Evolutionary conservation across 2,113 vertebrate species (phyloP), one percentile per base, ranked within the genome.

Genomic region (Dendropsophus ebraccatus): DNA sequence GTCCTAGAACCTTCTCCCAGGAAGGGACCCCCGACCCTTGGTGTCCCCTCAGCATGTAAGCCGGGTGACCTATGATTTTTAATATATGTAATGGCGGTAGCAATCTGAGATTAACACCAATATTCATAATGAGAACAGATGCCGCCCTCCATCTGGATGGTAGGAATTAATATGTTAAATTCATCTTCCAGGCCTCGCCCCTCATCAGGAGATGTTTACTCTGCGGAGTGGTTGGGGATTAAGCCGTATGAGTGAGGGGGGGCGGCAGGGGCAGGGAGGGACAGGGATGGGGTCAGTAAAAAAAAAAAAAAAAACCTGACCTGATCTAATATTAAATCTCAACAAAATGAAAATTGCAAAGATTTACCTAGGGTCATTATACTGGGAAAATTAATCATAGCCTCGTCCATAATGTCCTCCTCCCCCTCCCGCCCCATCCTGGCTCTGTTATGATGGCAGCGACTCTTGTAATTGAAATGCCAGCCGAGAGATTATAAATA

Each of bases 291-390:
- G 81, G 73, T 35, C 30, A 69, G 65, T 14, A 28, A 23, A 28
- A 69, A 54, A 41, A 41, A 28, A 23, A 28, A 69, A 54, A 41
- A 41, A 41, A 41, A 41, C 41, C 82, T 74, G 95, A 94, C 93
- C 94, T 93, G 91, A 96, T 96, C 96, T 96, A 41, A 95, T 95
- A 96, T 96, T 97, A 96, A 97, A 96, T 96, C 96, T 97, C 94
- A 89, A 92, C 95, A 95, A 97, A 97, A 98, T 97, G 96, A 97
- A 97, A 97, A 97, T 96, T 95, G 95, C 95, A 94, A 96, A 96
- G 96, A 96, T 96, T 97, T 95, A 96, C 93, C 93, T 93, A 91
- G 94, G 95, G 95, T 96, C 92, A 93, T 95, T 93, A 93, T 93
- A 92, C 89, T 91, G 90, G 93, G 95, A 94, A 96, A 96, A 96